phyloP scores from a whole-genome alignment of 2,797 vertebrate genomes.

The Notamacropus eugenii region DNA sequence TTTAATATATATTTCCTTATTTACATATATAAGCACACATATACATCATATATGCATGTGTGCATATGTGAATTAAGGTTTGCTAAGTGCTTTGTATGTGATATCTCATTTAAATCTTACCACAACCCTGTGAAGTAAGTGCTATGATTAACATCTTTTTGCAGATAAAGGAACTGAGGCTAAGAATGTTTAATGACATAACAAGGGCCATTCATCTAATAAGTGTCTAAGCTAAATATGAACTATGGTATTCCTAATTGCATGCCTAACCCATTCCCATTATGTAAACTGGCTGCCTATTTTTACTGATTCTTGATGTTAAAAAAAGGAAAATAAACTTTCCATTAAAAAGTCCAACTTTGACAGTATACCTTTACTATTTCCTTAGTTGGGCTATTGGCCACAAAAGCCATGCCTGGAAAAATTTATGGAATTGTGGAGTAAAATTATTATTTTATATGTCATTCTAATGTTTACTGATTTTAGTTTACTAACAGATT shows the following conservation, averaged over 20 bases:
- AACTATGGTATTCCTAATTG: not conserved
- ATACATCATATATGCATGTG: too few relatives aligned
- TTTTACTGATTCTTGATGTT: not conserved
- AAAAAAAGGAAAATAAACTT: not conserved
- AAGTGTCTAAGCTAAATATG: not conserved
- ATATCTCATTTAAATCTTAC: not conserved
- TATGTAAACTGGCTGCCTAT: not conserved
- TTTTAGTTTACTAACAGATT: not conserved
- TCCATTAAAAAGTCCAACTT: not conserved
- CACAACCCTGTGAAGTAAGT: not conserved
- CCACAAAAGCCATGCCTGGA: not conserved
- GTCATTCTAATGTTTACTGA: not conserved
- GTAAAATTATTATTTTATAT: not conserved
- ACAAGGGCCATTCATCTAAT: not conserved
- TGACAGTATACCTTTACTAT: not conserved
- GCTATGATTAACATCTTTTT: not conserved
- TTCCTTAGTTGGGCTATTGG: not conserved
- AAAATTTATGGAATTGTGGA: not conserved
- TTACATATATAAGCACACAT: not conserved
- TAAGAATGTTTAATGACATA: not conserved
- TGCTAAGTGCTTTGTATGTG: not conserved
- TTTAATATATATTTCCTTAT: not conserved
- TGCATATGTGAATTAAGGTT: not conserved
- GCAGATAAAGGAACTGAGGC: not conserved
- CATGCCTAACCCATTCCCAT: not conserved